Percentiles rank a stretch among this genome's conserved stretches.
Evolutionary conservation across 2,797 vertebrate genomes (phyloP).

Genomic region (Bradypodion ventrale): DNA sequence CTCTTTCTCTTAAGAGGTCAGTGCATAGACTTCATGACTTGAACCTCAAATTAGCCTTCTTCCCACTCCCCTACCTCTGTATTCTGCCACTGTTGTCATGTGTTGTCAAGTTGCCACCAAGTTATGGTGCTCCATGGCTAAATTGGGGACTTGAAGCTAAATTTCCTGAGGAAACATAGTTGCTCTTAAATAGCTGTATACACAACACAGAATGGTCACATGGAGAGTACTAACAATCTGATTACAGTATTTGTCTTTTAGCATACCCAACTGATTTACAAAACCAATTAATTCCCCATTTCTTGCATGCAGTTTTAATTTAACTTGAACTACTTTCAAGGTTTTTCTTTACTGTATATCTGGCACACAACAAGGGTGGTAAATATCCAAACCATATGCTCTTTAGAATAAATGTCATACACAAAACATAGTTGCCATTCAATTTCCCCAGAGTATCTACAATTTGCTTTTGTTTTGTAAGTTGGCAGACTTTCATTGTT

Average conservation of each 20-base stretch:
- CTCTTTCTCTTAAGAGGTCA: no score
- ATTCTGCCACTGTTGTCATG: no score
- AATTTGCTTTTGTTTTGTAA: not conserved
- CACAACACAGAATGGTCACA: constrained; percentile 21
- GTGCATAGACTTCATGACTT: no score
- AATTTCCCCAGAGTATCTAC: not conserved
- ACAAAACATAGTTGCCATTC: constrained; percentile 2
- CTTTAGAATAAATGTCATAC: not conserved
- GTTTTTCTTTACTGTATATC: accelerated
- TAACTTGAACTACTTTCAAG: not conserved
- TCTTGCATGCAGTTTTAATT: not conserved
- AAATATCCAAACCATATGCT: constrained; percentile 3
- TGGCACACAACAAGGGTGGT: constrained; percentile 11
- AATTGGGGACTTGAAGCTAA: no score
- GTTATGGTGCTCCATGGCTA: no score
- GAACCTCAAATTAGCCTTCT: no score
- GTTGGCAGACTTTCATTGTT: no score
- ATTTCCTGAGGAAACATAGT: no score
- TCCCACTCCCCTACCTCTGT: no score
- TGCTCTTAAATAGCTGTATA: no score
- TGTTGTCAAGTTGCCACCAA: no score
- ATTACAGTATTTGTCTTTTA: constrained; percentile 9
- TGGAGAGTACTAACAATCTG: constrained; percentile 12
- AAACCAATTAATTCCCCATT: not conserved
- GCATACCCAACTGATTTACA: not conserved